A percentile compares a stretch with the other conserved stretches of the same genome.
phyloP scores from a whole-genome alignment of 1,140 invertebrate genomes.

The Drosophila ercepeae region DNA sequence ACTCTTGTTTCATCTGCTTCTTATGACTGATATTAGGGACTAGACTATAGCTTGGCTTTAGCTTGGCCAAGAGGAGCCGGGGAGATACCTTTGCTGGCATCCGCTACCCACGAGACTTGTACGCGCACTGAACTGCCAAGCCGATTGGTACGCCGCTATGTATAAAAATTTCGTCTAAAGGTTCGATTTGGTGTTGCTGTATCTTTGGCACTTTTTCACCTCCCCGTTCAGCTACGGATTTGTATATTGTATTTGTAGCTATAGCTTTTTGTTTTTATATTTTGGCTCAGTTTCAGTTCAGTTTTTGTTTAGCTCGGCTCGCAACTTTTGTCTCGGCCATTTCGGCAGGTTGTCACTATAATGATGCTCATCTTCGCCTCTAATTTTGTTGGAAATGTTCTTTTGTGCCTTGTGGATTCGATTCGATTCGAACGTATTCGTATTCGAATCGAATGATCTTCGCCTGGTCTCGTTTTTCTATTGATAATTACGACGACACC shows the following conservation, averaged over 20 bases:
- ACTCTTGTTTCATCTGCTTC: slow-evolving; percentile 31
- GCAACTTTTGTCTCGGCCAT: slow-evolving; percentile 37
- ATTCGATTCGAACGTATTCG: slow-evolving; percentile 38
- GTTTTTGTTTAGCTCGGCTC: slow-evolving; percentile 24
- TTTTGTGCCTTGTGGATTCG: slow-evolving; percentile 48
- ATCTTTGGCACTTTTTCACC: slow-evolving; percentile 26
- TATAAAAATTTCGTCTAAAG: slow-evolving; percentile 78
- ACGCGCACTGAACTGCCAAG: slow-evolving; percentile 81
- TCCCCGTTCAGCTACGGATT: slow-evolving; percentile 2
- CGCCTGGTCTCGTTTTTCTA: slow-evolving; percentile 67
- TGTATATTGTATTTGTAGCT: slow-evolving; percentile 23
- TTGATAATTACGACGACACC: slow-evolving; percentile 52
- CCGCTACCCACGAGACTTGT: slow-evolving; percentile 83
- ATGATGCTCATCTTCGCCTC: slow-evolving; percentile 39
- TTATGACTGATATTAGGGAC: slow-evolving; percentile 34
- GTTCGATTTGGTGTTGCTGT: slow-evolving; percentile 48
- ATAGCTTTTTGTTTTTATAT: slow-evolving; percentile 12
- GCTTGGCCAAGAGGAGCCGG: slow-evolving; percentile 16
- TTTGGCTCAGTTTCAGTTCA: slow-evolving; percentile 25
- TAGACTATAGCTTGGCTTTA: slow-evolving; percentile 7
- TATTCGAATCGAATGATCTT: slow-evolving; percentile 24
- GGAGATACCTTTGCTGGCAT: slow-evolving; percentile 76
- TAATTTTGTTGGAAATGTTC: slow-evolving; percentile 48
- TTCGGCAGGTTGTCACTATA: slow-evolving; percentile 14
- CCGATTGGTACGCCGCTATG: slow-evolving; percentile 72